Base-by-base conservation (phyloP, 2,888 invertebrate species). In the Lasiommata megera region DNA sequence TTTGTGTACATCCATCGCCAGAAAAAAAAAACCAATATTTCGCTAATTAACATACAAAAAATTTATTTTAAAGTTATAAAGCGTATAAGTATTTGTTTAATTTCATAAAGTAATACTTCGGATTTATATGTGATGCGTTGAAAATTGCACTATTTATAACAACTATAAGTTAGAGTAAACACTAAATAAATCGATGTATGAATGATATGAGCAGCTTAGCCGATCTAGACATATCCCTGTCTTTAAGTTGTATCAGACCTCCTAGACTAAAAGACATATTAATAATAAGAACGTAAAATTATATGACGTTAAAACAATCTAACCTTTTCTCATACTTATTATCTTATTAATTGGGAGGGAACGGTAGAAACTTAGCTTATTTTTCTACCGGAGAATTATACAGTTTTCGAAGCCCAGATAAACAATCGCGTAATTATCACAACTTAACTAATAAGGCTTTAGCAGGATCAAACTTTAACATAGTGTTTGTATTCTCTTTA, bases 111-210 rank as follows among this genome's bases (percentile, higher is more conserved):
- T 29, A 46, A 46, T 46, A 46, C 46, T 46, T 46, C 6, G 9
- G 14, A 46, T 16, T 14, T 31, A 14, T 14, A 44, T 46, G 46
- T 46, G 46, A 46, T 46, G 46, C 16, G 29, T 46, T 28, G 43
- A 23, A 23, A 11, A 46, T 46, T 46, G 46, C 46, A 46, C 46
- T 46, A 23, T 34, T 34, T 11, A 16, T 46, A 46, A 44, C 44
- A 58, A 46, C 18, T 54, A 50, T 43, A 54, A 50, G 31, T 46
- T 17, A 46, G 29, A 56, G 44, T 36, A 36, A 17, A 17, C 53
- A 48, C 41, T 47, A 72, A 76, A 71, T 77, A 80, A 66, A 79
- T 87, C 87, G 87, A 83, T 88, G 87, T 84, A 77, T 70, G 72
- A 65, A 73, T 74, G 74, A 79, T 70, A 84, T 88, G 88, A 88